phyloP scores from a whole-genome alignment of 2,888 invertebrate genomes.

The Halictus ligatus region DNA sequence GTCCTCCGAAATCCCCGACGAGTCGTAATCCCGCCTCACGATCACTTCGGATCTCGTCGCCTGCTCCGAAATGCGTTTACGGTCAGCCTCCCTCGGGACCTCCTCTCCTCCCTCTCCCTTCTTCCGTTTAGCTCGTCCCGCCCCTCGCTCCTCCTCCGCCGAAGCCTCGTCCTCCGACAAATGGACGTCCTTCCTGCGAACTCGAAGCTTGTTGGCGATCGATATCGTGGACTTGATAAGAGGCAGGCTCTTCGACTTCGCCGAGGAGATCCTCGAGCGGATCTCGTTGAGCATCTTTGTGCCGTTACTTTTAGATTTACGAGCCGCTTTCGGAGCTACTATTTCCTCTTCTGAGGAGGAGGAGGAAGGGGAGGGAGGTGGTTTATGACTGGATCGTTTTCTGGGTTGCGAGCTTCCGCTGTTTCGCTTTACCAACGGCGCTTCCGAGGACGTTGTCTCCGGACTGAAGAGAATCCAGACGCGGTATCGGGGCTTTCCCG shows the following conservation, averaged over 20 bases:
- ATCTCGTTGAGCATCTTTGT: constrained; percentile 27
- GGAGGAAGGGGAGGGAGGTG: background rate
- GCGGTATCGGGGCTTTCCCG: constrained; percentile 39
- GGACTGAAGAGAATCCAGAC: constrained; percentile 61
- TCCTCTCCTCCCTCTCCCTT: background rate
- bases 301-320: background rate
- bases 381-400: background rate
- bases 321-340: background rate
- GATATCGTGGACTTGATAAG: background rate
- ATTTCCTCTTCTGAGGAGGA: background rate
- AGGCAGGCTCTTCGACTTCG: constrained; percentile 41
- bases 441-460: background rate
- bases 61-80: background rate
- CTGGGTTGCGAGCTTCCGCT: background rate
- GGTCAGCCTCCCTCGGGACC: background rate
- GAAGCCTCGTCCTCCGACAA: background rate
- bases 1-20: background rate
- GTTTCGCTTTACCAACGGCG: background rate
- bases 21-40: background rate
- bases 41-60: constrained; percentile 1
- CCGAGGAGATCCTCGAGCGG: constrained; percentile 34
- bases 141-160: background rate
- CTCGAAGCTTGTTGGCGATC: background rate
- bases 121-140: background rate
- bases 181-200: background rate